Evolutionary conservation across 2,888 invertebrate species (phyloP).

Genomic region (Microctonus brassicae): DNA sequence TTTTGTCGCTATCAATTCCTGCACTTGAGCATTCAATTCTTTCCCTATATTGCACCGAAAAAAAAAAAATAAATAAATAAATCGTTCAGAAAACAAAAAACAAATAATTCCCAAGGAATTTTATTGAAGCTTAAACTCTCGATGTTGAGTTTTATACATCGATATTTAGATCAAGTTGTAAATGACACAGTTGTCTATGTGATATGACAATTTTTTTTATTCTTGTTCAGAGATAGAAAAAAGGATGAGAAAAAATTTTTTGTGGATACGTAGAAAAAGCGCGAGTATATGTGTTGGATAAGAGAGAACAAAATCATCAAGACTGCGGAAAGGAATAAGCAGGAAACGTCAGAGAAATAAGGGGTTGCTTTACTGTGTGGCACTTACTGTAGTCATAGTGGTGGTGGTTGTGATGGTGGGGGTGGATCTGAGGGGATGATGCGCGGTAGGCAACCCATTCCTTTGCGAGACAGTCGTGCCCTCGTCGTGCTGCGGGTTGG

Average conservation of each 20-base stretch:
- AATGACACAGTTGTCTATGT: no score
- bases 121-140: no score
- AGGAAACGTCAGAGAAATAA: slow-evolving; percentile 23
- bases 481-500: slow-evolving; percentile 60
- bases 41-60: no score
- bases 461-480: slow-evolving; percentile 59
- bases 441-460: slow-evolving; percentile 32
- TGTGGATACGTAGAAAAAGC: no score
- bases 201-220: no score
- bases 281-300: neutral
- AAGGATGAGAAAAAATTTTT: no score
- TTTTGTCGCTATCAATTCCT: neutral
- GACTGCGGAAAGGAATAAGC: slow-evolving; percentile 8
- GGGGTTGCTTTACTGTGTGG: neutral
- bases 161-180: no score
- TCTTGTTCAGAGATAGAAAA: no score
- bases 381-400: neutral
- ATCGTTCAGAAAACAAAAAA: no score
- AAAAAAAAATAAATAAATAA: no score
- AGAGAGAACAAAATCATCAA: slow-evolving; percentile 13
- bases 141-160: no score
- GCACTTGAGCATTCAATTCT: neutral
- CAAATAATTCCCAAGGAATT: no score
- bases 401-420: neutral
- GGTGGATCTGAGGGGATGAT: slow-evolving; percentile 31